Base-by-base conservation (phyloP, 2,888 invertebrate genomes). In the Xylota segnis region DNA sequence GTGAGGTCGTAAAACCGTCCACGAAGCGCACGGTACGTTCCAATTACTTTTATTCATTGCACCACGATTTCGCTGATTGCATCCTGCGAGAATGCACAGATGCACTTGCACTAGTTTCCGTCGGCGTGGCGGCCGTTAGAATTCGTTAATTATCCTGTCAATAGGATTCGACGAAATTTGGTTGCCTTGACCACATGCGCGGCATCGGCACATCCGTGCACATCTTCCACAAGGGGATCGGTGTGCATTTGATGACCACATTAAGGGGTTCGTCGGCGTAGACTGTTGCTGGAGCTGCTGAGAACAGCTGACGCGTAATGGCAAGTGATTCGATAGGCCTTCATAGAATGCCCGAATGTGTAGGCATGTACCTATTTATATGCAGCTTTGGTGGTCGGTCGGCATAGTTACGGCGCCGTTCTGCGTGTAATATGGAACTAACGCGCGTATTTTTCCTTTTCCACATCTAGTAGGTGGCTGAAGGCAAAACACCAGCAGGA, bases 141-240 rank as follows among this genome's bases (percentile, higher is more conserved):
- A 82, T 86, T 86, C 82, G 86, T 82, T 86, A 86, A 86, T 82
- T 86, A 86, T 86, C 82, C 82, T 86, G 82, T 86, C 86, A 86
- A 86, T 86, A 82, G 77, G 86, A 82, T 82, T 86, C 86, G 72
- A 63, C 82, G 82, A 82, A 82, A 86, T 86, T 86, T 68, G 82
- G 86, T 86, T 86, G 86, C 82, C 66, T 82, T 77, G 72, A 82
- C 86, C 86, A 82, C 86, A 86, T 56, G 54, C 82, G 82, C 45
- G 82, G 71, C 76, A 82, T 81, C 76, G 76, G 71, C 40, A 76
- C 47, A 76, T 86, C 72, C 63, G 82, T 72, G 68, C 65, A 58
- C 75, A 72, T 72, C 72, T 58, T 72, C 71, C 50, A 34, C 47
- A 34, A 47, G 16, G 10, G 29, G n/a, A n/a, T 16, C 40, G 40